Conservation (phyloP, 53 echinoderm and acorn worm genomes). For the Glandiceps talaboti region DNA sequence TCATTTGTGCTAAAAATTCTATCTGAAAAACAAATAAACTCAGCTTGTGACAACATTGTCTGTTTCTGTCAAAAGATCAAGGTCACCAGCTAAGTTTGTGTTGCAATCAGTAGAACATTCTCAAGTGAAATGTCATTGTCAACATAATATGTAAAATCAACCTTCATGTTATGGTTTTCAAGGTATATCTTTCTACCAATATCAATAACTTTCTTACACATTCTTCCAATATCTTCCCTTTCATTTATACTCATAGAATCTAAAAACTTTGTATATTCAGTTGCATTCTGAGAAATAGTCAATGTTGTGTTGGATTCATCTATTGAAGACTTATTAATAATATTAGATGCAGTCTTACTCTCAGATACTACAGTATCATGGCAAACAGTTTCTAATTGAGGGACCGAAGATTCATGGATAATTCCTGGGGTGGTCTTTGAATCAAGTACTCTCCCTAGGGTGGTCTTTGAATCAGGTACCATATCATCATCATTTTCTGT, state of each 20-base stretch:
- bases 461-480: too few species aligned
- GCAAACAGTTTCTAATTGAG: not conserved
- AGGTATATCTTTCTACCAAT: conserved; percentile 24
- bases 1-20: too few species aligned
- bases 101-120: conserved; percentile 28
- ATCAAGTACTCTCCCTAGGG: too few species aligned
- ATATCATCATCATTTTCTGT: too few species aligned
- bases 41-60: too few species aligned
- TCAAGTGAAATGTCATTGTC: conserved; percentile 24
- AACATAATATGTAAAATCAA: conserved; percentile 24
- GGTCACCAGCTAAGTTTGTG: too few species aligned
- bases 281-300: not conserved
- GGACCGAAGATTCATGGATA: not conserved
- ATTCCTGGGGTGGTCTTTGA: too few species aligned
- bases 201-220: conserved; percentile 38
- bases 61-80: too few species aligned
- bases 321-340: too few species aligned
- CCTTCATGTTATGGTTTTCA: conserved; percentile 1
- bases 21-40: too few species aligned
- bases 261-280: not conserved
- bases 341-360: too few species aligned
- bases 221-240: conserved; percentile 33
- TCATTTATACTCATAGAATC: conserved; percentile 12
- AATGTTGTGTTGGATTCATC: not conserved
- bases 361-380: too few species aligned